phyloP scores from a whole-genome alignment of 1,140 invertebrate species.

The Drosophila orena region DNA sequence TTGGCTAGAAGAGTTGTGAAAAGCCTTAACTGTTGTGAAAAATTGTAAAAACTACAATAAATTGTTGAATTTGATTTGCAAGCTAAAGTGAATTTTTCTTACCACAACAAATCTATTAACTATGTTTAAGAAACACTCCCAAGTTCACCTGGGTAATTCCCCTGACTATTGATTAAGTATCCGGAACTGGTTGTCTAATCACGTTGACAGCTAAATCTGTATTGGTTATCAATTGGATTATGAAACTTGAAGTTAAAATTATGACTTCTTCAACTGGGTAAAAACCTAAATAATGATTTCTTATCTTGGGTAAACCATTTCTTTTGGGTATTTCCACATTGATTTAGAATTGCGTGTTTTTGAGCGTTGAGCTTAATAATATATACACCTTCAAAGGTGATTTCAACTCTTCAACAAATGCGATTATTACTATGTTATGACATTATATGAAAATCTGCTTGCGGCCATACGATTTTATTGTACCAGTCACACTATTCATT shows the following conservation, averaged over 20 bases:
- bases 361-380: too few relatives aligned
- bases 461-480: not conserved
- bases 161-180: not conserved
- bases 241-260: not conserved
- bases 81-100: too few relatives aligned
- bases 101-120: too few relatives aligned
- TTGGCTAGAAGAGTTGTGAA: not conserved
- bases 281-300: not conserved
- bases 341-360: not conserved
- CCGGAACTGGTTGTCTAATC: constrained; percentile 10
- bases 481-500: not conserved
- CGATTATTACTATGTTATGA: not conserved
- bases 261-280: not conserved
- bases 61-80: too few relatives aligned
- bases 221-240: constrained; percentile 6
- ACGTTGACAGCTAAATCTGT: constrained; percentile 8
- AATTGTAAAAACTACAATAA: not conserved
- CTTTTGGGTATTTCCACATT: not conserved
- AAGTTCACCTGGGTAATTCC: not conserved
- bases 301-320: not conserved
- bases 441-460: not conserved
- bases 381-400: too few relatives aligned
- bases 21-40: not conserved
- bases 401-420: not conserved
- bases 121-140: too few relatives aligned